Percentiles rank a stretch among this genome's conserved stretches.
Evolutionary conservation across 2,797 vertebrate genomes (phyloP).

Genomic region (Chelmon rostratus): DNA sequence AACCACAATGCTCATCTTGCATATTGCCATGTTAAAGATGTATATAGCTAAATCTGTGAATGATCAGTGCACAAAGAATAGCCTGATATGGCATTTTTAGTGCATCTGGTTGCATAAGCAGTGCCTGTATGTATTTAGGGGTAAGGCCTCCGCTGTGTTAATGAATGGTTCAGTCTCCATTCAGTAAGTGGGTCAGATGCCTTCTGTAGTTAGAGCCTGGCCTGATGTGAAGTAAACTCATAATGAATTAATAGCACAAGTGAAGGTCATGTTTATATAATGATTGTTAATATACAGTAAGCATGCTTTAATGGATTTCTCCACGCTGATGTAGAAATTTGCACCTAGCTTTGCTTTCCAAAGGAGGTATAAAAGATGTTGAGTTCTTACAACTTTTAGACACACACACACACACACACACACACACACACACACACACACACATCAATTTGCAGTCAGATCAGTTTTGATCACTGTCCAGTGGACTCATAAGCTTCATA

Average conservation of each 20-base stretch:
- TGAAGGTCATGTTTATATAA: constrained; percentile 57
- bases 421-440: too few species aligned
- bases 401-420: too few species aligned
- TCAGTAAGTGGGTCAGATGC: constrained; percentile 8
- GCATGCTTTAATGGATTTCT: constrained; percentile 30
- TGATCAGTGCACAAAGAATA: neutral
- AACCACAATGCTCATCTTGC: neutral
- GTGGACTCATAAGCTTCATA: neutral
- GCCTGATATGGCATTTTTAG: neutral
- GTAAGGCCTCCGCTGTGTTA: constrained; percentile 11
- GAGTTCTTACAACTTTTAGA: neutral
- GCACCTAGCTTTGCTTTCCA: neutral
- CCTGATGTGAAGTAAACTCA: constrained; percentile 61
- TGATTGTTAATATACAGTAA: constrained; percentile 32
- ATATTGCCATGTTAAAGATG: neutral
- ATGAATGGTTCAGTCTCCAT: neutral
- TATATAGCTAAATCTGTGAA: constrained; percentile 18
- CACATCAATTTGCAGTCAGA: too few species aligned
- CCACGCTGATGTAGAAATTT: neutral
- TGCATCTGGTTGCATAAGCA: neutral
- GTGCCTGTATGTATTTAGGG: constrained; percentile 3
- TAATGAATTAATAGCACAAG: constrained; percentile 59
- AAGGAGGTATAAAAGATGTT: constrained; percentile 5
- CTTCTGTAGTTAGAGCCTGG: constrained; percentile 14
- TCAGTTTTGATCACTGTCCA: neutral